Conservation (phyloP, 2,888 invertebrate genomes). For the Argyresthia albistria region DNA sequence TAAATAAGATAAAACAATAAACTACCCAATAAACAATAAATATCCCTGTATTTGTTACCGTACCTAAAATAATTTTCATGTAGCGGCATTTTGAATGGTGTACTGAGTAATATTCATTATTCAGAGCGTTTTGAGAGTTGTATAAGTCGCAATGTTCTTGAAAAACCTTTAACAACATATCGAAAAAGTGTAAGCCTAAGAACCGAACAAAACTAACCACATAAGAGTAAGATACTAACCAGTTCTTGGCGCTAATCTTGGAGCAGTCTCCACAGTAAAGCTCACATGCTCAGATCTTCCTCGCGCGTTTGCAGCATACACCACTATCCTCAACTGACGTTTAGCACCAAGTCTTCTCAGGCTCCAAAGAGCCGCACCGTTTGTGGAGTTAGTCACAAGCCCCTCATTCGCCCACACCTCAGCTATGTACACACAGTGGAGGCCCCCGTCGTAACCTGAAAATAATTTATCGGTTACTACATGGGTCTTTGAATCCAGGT, state of each 20-base stretch:
- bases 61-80: no score
- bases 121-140: no score
- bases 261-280: conserved; percentile 50
- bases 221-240: conserved; percentile 25
- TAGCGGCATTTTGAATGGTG: no score
- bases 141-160: no score
- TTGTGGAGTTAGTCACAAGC: conserved; percentile 78
- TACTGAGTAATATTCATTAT: no score
- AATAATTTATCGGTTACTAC: neutral
- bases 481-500: no score
- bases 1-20: no score
- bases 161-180: no score
- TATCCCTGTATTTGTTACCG: no score
- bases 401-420: conserved; percentile 78
- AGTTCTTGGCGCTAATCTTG: conserved; percentile 44
- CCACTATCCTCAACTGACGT: conserved; percentile 80
- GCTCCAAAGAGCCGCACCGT: conserved; percentile 81
- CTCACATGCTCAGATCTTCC: conserved; percentile 83
- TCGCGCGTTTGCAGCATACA: conserved; percentile 88
- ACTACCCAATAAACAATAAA: no score
- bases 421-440: conserved; percentile 79
- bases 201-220: no score
- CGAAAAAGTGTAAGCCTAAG: no score
- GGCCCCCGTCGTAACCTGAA: conserved; percentile 83
- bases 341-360: conserved; percentile 85